Base-by-base conservation (phyloP, 1,140 invertebrate genomes). In the Drosophila yakuba region DNA sequence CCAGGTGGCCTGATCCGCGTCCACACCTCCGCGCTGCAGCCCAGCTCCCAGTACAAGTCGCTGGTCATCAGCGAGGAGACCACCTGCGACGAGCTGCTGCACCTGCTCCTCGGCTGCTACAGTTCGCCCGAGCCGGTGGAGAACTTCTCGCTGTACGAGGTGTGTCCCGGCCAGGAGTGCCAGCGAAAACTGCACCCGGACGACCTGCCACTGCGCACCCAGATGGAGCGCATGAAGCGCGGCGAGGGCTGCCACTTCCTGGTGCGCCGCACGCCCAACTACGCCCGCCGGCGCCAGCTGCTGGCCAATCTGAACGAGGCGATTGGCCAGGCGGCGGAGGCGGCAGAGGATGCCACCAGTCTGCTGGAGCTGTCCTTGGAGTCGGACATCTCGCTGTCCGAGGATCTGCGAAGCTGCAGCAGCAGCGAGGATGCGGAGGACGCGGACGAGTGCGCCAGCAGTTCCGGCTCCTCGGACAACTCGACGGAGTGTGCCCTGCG, bases 31-130 rank as follows among this genome's bases (percentile, higher is more conserved):
- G 97, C 96, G 39, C 93, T 98, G 52, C 97, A 97, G 95, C 95
- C 96, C 47, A 97, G 96, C 93, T 98, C 97, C 0, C 96, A 98
- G 93, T 98, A 98, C 94, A 98, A 98, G 93, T 97, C 96, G 80
- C 93, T 98, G 61, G 94, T 98, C 56, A 96, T 98, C 68, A 97
- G 97, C 59, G 97, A 98, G 74, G 94, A 95, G 80, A 98, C 97
- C 20, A 97, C 96, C n/a, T 96, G 96, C 4, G 96, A 97, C 91
- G 97, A 98, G 93, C 93, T 98, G 56, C 95, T 98, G 59, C 95
- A 96, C 74, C 95, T 98, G 76, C 92, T 98, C 43, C 93, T 98
- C 15, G 96, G 96, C 73, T 98, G 97, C 93, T 97, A 97, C 86
- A 96, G 95, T 91, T 97, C 95, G 20, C 95, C 94, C 57, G 97